Percentiles rank a stretch among this genome's conserved stretches.
These are phyloP conservation scores for Aplysina aerophoba DNA, from an alignment of 37 sponge, comb jelly and placozoan genomes.

Conservation along the genomic window DNA sequence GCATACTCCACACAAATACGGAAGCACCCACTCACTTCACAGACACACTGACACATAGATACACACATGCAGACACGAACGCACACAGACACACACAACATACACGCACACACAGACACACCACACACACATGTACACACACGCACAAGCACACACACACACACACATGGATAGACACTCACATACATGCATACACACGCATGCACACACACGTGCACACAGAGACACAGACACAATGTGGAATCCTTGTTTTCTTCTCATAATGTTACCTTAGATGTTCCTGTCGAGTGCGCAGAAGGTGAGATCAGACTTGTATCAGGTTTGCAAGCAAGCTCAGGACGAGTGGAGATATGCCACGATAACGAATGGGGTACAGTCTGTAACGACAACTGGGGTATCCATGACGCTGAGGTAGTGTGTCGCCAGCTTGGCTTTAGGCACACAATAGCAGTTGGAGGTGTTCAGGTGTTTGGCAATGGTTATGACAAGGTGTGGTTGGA, in stretches of 20 bases:
- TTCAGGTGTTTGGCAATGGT: neutral
- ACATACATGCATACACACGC: constrained; percentile 18
- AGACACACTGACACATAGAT: neutral
- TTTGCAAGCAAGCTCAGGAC: neutral
- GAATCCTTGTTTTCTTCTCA: no score
- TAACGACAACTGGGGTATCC: constrained; percentile 10
- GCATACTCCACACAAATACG: neutral
- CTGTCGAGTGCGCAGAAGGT: neutral
- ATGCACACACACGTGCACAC: constrained; percentile 9
- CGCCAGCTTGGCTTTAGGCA: constrained; percentile 6
- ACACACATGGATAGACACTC: constrained; percentile 24
- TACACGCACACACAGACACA: neutral
- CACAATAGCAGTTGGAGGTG: neutral
- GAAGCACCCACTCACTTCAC: neutral
- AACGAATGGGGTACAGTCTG: constrained; percentile 15
- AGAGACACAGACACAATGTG: neutral
- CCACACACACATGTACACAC: constrained; percentile 14
- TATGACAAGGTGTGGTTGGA: constrained; percentile 6
- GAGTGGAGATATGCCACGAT: constrained; percentile 24
- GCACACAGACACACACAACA: neutral
- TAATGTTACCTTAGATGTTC: no score
- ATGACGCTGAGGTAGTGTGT: neutral
- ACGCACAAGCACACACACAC: neutral
- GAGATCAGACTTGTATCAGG: constrained; percentile 19
- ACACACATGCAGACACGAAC: neutral